Base-by-base conservation (phyloP, 1,140 invertebrate genomes). In the Marisa cornuarietis region DNA sequence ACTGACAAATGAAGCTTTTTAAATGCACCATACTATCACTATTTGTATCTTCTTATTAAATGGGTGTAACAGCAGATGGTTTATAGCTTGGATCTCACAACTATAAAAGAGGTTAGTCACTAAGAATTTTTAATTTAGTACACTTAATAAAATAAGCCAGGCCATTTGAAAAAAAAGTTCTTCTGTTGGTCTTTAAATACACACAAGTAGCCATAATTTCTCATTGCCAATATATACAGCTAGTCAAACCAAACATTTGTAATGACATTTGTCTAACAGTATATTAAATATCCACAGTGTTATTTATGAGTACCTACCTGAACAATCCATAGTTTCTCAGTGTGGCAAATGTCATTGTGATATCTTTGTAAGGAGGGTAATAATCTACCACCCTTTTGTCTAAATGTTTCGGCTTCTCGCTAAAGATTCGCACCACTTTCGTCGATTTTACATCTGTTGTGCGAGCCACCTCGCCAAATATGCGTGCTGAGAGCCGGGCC, bases 381-480 rank as follows among this genome's bases (percentile, higher is more conserved):
- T 97, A 98, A 71, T 96, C 91, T 0, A 95, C 92, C 26, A 96
- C 93, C 75, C 96, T 94, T 83, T 93, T 92, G 66, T 94, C 92
- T 86, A 95, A 94, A 83, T 97, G 92, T 13, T 95, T 85, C 0
- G 96, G 97, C 85, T 94, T 92, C 83, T 93, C 94, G 61, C 93
- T 93, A 80, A 97, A 95, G 83, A 96, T 91, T 83, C 94, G 93
- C 0, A 97, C 95, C 11, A 97, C 95, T 92, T 96, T 88, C 76
- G 79, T 86, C 0, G 87, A 87, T 71, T 81, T 87, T 18, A 62
- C 8, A n/a, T 73, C 81, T 52, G 88, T 96, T 1, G 94, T 93
- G 81, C 95, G 93, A 0, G 93, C 93, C 20, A 97, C 95, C 92
- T 99, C 96, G 0, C 95, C 95, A 91, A 99, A 99, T 84, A 99